Evolutionary conservation across 2,797 vertebrate genomes (phyloP).

Genomic region (Manis crassicaudata): DNA sequence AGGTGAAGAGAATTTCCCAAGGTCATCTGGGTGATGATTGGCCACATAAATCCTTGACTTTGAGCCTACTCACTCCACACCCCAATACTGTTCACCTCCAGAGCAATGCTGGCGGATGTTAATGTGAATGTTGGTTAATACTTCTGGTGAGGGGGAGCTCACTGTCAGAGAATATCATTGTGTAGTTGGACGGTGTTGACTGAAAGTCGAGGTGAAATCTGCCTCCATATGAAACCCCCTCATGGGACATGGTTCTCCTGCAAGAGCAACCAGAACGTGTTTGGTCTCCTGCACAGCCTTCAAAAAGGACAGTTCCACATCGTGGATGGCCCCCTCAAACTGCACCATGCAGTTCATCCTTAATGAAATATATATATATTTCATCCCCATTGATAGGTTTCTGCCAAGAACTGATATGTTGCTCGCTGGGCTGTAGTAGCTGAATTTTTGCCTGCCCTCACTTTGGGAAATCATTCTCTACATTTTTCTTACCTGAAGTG

Average conservation of each 20-base stretch:
- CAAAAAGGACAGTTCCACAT: too few relatives aligned
- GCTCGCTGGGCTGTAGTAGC: neutral
- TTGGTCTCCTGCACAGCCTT: neutral
- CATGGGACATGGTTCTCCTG: accelerated
- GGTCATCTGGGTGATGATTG: neutral
- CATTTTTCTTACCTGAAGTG: neutral
- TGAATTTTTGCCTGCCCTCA: neutral
- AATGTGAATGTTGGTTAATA: neutral
- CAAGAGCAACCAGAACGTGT: too few relatives aligned
- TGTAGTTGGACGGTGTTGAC: neutral
- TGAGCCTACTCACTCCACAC: neutral
- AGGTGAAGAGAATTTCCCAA: neutral
- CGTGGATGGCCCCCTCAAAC: too few relatives aligned
- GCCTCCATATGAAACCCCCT: neutral
- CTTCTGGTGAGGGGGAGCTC: neutral
- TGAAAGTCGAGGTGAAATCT: neutral
- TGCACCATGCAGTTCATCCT: too few relatives aligned
- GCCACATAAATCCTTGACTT: too few relatives aligned
- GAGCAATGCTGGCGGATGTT: neutral
- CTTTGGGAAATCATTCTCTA: neutral
- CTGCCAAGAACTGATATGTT: neutral
- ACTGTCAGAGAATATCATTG: neutral
- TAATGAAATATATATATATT: neutral
- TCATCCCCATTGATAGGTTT: neutral
- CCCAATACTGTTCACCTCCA: neutral